A percentile compares a stretch with the other conserved stretches of the same genome.
phyloP scores from a whole-genome alignment of 2,888 invertebrate species.

The Pheosia tremula region DNA sequence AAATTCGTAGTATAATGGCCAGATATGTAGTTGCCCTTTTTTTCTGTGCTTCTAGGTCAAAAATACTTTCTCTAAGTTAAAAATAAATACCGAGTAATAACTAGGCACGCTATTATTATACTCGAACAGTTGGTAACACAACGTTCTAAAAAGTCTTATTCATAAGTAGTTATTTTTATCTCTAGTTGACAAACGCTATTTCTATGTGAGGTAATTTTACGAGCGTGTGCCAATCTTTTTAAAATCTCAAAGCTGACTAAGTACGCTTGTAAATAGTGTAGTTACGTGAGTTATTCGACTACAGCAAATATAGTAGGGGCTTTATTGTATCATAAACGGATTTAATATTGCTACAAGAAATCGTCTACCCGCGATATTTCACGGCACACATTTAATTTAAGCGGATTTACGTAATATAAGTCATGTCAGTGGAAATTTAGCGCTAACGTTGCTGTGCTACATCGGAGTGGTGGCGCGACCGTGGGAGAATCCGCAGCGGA shows the following conservation, averaged over 20 bases:
- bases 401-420: conserved; percentile 40
- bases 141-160: neutral
- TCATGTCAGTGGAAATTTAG: conserved; percentile 45
- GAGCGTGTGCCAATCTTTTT: conserved; percentile 3
- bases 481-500: conserved; percentile 72
- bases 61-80: neutral
- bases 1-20: too few relatives aligned
- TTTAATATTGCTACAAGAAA: conserved; percentile 11
- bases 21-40: too few relatives aligned
- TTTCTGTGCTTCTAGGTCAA: neutral
- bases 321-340: neutral
- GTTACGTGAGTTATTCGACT: neutral
- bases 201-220: conserved; percentile 6
- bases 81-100: neutral
- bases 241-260: neutral
- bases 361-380: conserved; percentile 21
- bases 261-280: neutral
- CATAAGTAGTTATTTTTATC: conserved; percentile 2
- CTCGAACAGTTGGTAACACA: neutral
- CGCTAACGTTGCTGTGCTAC: conserved; percentile 35
- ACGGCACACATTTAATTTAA: conserved; percentile 34
- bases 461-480: conserved; percentile 47
- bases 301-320: neutral
- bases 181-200: conserved; percentile 2
- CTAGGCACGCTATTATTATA: neutral